Evolutionary conservation across 2,113 vertebrate genomes (phyloP).

Genomic region (Podilymbus podiceps): DNA sequence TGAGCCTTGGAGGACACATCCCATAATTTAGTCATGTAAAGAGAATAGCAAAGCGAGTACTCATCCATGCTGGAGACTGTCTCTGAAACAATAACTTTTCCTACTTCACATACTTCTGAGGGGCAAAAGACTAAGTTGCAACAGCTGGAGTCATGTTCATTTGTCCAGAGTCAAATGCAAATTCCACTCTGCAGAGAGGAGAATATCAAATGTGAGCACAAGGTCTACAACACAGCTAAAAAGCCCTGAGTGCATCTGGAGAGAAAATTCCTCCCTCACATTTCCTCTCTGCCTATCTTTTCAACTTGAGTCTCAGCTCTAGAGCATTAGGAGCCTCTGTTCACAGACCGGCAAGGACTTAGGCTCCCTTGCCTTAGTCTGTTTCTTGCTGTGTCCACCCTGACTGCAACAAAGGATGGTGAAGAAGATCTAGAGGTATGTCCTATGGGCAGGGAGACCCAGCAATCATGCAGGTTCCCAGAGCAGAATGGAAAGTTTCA

Average conservation of each 20-base stretch:
- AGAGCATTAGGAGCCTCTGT: background rate
- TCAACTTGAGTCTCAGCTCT: background rate
- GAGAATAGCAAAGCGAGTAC: background rate
- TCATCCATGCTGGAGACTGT: background rate
- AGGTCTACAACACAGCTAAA: background rate
- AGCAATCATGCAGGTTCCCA: background rate
- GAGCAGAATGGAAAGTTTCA: background rate
- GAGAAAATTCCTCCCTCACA: background rate
- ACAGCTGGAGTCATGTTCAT: background rate
- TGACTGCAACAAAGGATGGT: background rate
- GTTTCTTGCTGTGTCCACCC: background rate
- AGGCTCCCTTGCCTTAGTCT: background rate
- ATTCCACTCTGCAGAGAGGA: background rate
- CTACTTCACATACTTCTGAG: background rate
- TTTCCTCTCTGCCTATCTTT: background rate
- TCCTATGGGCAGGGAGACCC: background rate
- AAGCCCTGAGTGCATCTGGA: background rate
- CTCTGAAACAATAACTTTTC: background rate
- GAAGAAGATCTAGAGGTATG: background rate
- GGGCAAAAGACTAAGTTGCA: background rate
- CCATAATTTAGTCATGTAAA: background rate
- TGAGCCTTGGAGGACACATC: background rate
- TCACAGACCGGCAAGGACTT: background rate
- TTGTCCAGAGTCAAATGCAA: background rate
- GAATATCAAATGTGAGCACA: background rate